A percentile compares a stretch with the other conserved stretches of the same genome.
Conservation (phyloP, 2,113 vertebrate genomes). For the Erpornis zantholeuca region DNA sequence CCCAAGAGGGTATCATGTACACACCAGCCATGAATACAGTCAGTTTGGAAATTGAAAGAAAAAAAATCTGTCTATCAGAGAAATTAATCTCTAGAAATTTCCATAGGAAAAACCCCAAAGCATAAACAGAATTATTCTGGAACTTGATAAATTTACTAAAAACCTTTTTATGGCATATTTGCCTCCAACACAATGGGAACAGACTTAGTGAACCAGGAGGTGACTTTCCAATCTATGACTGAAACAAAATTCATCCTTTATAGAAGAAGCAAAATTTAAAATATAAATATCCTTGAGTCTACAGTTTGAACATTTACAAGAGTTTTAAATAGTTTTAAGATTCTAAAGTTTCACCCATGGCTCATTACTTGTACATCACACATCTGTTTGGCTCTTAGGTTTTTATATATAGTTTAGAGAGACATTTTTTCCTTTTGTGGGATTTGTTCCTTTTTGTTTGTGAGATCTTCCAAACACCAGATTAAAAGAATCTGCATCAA, state of each 20-base stretch:
- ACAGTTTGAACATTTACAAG: background rate
- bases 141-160: background rate
- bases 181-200: background rate
- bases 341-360: background rate
- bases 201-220: background rate
- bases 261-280: background rate
- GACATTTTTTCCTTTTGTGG: background rate
- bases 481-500: conserved; percentile 30
- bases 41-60: background rate
- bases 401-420: background rate
- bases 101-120: background rate
- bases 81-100: background rate
- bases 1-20: background rate
- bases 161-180: background rate
- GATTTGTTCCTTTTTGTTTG: background rate
- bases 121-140: background rate
- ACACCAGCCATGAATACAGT: background rate
- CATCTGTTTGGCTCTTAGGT: background rate
- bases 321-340: background rate
- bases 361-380: background rate
- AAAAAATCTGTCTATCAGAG: background rate
- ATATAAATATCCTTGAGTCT: background rate
- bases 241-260: background rate
- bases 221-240: background rate
- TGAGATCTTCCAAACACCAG: background rate